A percentile compares a stretch with the other conserved stretches of the same genome.
Conservation (phyloP, 2,113 vertebrate genomes). For the Heterocephalus glaber region DNA sequence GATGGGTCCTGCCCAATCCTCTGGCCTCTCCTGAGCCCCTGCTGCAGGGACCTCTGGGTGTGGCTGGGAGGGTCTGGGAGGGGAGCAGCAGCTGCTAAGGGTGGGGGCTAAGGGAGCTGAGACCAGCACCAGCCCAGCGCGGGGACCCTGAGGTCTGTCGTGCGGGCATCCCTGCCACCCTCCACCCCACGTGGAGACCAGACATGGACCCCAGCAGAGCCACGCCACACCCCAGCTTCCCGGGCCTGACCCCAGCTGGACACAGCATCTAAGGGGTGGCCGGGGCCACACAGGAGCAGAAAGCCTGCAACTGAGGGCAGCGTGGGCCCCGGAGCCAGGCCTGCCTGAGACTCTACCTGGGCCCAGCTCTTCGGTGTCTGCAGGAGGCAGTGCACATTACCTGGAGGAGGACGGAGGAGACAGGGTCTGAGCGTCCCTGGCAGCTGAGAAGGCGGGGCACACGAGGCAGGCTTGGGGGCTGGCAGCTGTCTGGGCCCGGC, state of each 20-base stretch:
- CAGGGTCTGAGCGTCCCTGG: background rate
- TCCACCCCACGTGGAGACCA: background rate
- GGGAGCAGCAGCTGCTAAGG: background rate
- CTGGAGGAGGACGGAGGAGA: background rate
- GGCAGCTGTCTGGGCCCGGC: background rate
- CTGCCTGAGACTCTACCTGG: accelerated
- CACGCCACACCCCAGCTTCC: accelerated
- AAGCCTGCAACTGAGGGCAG: conserved; percentile 24
- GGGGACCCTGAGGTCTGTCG: background rate
- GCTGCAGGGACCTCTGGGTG: background rate
- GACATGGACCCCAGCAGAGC: background rate
- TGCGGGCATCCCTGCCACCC: background rate
- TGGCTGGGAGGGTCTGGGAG: accelerated
- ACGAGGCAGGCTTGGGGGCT: background rate
- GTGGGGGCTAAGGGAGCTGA: background rate
- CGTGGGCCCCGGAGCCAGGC: background rate
- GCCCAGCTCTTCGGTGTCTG: background rate
- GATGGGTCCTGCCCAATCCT: too few relatives aligned
- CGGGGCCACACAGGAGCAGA: background rate
- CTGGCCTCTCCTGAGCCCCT: background rate
- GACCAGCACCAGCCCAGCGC: accelerated
- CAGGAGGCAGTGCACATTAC: accelerated
- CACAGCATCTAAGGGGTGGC: background rate
- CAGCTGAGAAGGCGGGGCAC: background rate
- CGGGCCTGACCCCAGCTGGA: background rate